Evolutionary conservation across 1,140 invertebrate species (phyloP).

Genomic region (Ostrea edulis): DNA sequence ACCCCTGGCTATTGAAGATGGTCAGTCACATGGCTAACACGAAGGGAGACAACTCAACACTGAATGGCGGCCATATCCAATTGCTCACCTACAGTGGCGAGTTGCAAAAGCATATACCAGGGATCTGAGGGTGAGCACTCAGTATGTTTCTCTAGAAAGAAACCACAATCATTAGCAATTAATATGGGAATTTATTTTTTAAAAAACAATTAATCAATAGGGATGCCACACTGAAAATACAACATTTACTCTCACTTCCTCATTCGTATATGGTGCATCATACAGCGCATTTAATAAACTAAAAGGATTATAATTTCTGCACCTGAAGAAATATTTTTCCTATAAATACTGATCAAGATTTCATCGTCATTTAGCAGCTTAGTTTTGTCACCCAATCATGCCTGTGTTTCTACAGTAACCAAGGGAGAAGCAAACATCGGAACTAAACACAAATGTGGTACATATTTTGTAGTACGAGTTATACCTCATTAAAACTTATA

Average conservation of each 20-base stretch:
- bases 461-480: background rate
- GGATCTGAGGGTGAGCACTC: conserved; percentile 22
- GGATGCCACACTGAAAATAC: conserved; percentile 16
- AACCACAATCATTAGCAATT: conserved; percentile 2
- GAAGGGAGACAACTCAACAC: conserved; percentile 35
- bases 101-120: conserved; percentile 40
- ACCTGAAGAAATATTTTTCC: background rate
- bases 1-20: background rate
- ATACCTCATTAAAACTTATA: background rate
- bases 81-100: conserved; percentile 40
- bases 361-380: background rate
- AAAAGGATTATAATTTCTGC: background rate
- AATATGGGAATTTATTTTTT: conserved; percentile 3
- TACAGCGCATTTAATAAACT: background rate
- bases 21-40: conserved; percentile 23
- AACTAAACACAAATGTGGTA: background rate
- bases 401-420: conserved; percentile 19
- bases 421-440: background rate
- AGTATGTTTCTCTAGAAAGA: conserved; percentile 40
- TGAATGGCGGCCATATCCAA: conserved; percentile 31
- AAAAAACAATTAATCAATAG: background rate
- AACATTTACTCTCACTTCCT: background rate
- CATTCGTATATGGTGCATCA: background rate
- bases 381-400: background rate
- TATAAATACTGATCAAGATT: background rate